A percentile compares a stretch with the other conserved stretches of the same genome.
phyloP scores from a whole-genome alignment of 2,113 vertebrate genomes.

The Oncorhynchus kisutch region DNA sequence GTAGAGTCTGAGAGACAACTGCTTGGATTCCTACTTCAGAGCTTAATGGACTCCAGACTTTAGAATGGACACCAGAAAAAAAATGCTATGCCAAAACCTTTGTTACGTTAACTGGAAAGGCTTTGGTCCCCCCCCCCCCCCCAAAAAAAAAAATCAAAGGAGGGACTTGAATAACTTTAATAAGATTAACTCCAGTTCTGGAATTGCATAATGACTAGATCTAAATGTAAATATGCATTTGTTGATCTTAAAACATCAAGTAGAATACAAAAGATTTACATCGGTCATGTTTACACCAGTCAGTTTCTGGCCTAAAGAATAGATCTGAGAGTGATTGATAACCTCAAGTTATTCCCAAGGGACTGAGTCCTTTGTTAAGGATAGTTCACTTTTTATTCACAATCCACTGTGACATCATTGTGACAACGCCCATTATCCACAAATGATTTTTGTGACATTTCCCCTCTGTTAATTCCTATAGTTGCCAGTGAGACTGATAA shows the following conservation, averaged over 20 bases:
- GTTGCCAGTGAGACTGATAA: not conserved
- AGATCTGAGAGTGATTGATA: not conserved
- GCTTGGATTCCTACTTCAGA: constrained; percentile 16
- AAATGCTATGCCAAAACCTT: constrained; percentile 29
- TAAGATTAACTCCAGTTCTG: constrained; percentile 39
- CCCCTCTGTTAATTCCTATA: not conserved
- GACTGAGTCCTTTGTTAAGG: not conserved
- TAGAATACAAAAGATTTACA: not conserved
- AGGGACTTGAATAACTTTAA: constrained; percentile 34
- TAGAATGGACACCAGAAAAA: constrained; percentile 16
- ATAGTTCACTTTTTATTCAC: not conserved
- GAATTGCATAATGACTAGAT: constrained; percentile 35
- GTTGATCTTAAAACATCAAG: not conserved
- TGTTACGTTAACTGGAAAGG: constrained; percentile 34
- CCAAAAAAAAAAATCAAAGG: constrained; percentile 36
- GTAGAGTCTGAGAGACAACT: constrained; percentile 49
- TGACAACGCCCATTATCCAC: not conserved
- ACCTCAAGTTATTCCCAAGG: not conserved
- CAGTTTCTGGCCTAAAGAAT: not conserved
- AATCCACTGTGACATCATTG: not conserved
- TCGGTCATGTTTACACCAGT: no score
- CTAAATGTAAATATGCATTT: not conserved
- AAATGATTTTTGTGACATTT: not conserved
- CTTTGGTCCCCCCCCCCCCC: constrained; percentile 27
- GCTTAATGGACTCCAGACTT: constrained; percentile 48